Evolutionary conservation across 2,797 vertebrate species (phyloP).

Genomic region (Mus minutoides): DNA sequence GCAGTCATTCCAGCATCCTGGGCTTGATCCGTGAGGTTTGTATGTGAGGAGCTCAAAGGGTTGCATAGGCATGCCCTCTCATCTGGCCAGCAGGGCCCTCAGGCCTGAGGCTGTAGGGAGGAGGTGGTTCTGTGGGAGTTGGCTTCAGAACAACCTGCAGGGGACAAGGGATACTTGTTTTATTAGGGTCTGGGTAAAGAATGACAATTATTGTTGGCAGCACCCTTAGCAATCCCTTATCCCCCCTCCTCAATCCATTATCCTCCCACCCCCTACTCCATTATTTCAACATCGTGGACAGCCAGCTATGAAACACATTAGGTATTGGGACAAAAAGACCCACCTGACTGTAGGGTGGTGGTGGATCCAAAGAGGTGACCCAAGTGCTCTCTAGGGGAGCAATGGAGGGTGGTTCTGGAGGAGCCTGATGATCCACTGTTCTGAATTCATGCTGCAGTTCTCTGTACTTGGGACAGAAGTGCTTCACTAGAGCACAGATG

Average conservation of each 20-base stretch:
- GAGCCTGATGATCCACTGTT: too few relatives aligned
- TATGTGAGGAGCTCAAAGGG: slow-evolving; percentile 52
- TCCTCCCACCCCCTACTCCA: too few relatives aligned
- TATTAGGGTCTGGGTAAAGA: not conserved
- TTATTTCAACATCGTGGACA: not conserved
- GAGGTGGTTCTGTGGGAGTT: slow-evolving; percentile 49
- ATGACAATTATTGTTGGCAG: accelerated
- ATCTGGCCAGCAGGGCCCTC: not conserved
- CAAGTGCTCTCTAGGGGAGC: too few relatives aligned
- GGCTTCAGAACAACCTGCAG: slow-evolving; percentile 73
- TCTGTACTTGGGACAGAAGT: too few relatives aligned
- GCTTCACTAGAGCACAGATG: too few relatives aligned
- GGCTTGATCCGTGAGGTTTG: not conserved
- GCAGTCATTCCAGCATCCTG: not conserved
- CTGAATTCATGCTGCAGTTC: too few relatives aligned
- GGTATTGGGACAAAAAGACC: slow-evolving; percentile 8
- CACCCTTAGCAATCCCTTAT: too few relatives aligned
- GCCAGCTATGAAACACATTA: not conserved
- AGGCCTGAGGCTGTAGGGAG: slow-evolving; percentile 72
- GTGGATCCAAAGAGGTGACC: not conserved
- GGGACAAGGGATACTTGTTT: not conserved
- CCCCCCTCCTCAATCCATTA: not conserved
- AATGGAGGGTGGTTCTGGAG: too few relatives aligned
- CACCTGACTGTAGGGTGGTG: slow-evolving; percentile 77
- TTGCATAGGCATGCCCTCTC: not conserved